Base-by-base conservation (phyloP, 2,113 vertebrate species). In the Jacana jacana region DNA sequence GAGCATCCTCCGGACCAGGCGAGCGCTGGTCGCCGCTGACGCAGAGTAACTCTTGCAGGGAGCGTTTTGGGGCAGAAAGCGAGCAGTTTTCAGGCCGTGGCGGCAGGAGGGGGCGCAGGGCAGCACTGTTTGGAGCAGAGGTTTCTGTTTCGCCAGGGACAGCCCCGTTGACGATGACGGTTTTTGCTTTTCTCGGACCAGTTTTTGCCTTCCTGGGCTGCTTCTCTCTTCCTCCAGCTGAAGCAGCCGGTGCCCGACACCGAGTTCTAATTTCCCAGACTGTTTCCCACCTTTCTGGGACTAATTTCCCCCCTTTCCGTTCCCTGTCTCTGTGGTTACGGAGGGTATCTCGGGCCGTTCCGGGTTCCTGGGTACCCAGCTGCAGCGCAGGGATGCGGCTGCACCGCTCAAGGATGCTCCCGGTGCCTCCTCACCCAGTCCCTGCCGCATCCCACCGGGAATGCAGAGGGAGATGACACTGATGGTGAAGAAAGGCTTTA, bases 21-120 rank as follows among this genome's bases (percentile, higher is more conserved):
- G n/a, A n/a, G n/a, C 2, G 1, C 1, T 18, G 44, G 27, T 65
- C 33, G 4, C 0, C 1, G 28, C 72, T 42, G 4, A 24, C 1
- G 19, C 1, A 22, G 31, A 5, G 12, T 10, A 44, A 18, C 13
- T 71, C 30, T 11, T 31, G 12, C 30, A 28, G 65, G 37, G 33
- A 35, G 52, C 28, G 0, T 17, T 48, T 54, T 46, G 60, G 66
- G 52, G 79, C 28, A 15, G 40, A 28, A 71, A 31, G 25, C 0
- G 23, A 22, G 24, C 11, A 13, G 25, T 65, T 65, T 70, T 66
- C 35, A 13, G 17, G 7, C 11, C 16, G 0, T 2, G 18, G 54
- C 4, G 23, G 68, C n/a, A 5, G 3, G 58, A 66, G 79, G 52
- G 39, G 72, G 72, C 54, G 58, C n/a, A 40, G 51, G 58, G 66